phyloP scores from a whole-genome alignment of 2,113 vertebrate species.

The Corythoichthys intestinalis region DNA sequence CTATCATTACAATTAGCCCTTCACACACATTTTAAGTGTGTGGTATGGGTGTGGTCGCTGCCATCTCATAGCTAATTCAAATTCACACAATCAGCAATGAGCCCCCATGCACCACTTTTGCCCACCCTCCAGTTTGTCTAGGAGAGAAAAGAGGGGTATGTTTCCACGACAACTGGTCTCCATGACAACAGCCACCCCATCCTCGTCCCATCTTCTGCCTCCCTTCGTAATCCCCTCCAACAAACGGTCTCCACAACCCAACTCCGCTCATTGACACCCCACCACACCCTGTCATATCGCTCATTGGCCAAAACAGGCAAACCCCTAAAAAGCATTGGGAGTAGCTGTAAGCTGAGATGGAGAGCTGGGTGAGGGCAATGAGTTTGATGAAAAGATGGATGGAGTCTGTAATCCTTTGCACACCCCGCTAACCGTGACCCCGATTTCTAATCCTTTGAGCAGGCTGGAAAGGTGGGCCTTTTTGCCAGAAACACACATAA shows the following conservation, averaged over 20 bases:
- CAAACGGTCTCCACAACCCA: slow-evolving; percentile 42
- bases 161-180: slow-evolving; percentile 64
- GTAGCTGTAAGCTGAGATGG: slow-evolving; percentile 30
- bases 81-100: slow-evolving; percentile 59
- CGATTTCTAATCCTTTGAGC: slow-evolving; percentile 42
- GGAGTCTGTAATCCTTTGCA: slow-evolving; percentile 42
- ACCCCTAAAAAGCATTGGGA: slow-evolving; percentile 43
- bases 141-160: slow-evolving; percentile 28
- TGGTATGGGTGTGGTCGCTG: slow-evolving; percentile 35
- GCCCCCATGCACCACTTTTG: slow-evolving; percentile 28
- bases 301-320: background rate
- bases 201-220: slow-evolving; percentile 39
- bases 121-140: slow-evolving; percentile 46
- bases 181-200: slow-evolving; percentile 62
- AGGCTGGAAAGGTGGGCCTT: slow-evolving; percentile 34
- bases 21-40: background rate
- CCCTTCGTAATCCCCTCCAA: slow-evolving; percentile 35
- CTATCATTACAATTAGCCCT: background rate
- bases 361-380: slow-evolving; percentile 15
- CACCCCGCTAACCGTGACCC: slow-evolving; percentile 42
- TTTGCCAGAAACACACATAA: slow-evolving; percentile 44
- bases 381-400: slow-evolving; percentile 26
- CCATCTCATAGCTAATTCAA: slow-evolving; percentile 39
- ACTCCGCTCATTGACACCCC: slow-evolving; percentile 64
- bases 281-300: slow-evolving; percentile 47